These are phyloP conservation scores for Plestiodon gilberti DNA, from an alignment of 2,113 vertebrate genomes.

Conservation along the genomic window DNA sequence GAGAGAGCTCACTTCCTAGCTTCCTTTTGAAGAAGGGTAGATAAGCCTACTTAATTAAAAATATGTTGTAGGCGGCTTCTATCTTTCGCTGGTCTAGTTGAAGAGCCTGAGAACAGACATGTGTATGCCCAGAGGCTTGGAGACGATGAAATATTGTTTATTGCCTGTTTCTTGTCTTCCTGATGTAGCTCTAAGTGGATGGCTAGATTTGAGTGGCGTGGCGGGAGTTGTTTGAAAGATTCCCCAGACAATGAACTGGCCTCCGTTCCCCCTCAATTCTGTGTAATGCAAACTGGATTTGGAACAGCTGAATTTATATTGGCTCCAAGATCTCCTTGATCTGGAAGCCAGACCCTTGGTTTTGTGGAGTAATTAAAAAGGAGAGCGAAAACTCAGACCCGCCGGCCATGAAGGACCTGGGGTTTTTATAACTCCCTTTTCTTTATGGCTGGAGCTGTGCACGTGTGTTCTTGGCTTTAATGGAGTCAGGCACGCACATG, in stretches of 20 bases:
- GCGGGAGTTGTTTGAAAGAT: neutral
- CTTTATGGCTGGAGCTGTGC: neutral
- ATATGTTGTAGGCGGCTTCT: rapidly evolving
- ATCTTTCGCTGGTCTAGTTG: neutral
- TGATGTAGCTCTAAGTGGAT: neutral
- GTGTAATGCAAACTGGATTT: neutral
- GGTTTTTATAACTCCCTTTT: neutral
- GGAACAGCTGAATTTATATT: neutral
- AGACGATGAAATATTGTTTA: neutral
- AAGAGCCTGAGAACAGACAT: neutral
- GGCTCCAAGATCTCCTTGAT: too few species aligned
- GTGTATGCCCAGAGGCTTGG: neutral
- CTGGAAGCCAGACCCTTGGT: neutral
- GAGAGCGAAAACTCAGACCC: neutral
- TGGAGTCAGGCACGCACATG: too few species aligned
- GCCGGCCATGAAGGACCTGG: rapidly evolving
- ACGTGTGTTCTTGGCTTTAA: neutral
- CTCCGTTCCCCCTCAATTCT: neutral
- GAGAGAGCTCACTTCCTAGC: neutral
- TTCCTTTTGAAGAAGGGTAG: neutral
- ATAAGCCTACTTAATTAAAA: neutral
- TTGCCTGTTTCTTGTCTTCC: neutral
- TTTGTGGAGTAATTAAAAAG: neutral
- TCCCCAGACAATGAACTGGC: neutral
- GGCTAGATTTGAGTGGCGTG: neutral